A percentile compares a stretch with the other conserved stretches of the same genome.
Evolutionary conservation across 2,113 vertebrate genomes (phyloP).

Genomic region (Urocynchramus pylzowi): DNA sequence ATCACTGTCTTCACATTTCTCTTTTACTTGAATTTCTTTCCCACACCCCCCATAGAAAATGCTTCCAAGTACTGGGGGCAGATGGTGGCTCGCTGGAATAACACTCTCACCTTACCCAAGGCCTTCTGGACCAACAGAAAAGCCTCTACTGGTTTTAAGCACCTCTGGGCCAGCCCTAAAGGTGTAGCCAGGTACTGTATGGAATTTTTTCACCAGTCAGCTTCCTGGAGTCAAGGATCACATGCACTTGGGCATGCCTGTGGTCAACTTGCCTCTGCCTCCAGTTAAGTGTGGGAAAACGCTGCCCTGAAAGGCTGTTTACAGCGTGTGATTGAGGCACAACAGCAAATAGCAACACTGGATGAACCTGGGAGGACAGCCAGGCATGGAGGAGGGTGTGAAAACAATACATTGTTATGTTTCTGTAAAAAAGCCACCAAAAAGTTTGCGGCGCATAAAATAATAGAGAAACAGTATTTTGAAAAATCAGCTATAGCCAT

Average conservation of each 20-base stretch:
- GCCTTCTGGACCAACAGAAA: neutral
- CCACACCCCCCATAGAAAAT: neutral
- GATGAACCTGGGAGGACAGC: neutral
- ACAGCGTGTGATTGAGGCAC: neutral
- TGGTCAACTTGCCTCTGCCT: neutral
- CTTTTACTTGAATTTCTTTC: neutral
- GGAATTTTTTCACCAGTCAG: neutral
- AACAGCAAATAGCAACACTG: neutral
- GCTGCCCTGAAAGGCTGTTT: neutral
- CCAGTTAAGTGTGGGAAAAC: neutral
- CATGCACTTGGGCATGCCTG: fast-evolving
- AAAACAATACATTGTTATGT: neutral
- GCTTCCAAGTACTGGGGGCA: neutral
- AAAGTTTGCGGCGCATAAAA: neutral
- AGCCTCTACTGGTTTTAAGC: neutral
- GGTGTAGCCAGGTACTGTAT: neutral
- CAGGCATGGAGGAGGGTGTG: neutral
- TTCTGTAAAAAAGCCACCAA: neutral
- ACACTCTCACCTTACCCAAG: neutral
- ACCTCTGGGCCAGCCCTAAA: neutral
- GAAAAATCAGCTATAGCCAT: neutral
- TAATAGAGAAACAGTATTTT: neutral
- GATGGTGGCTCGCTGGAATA: neutral
- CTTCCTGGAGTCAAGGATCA: neutral
- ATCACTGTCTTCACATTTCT: neutral